A percentile compares a stretch with the other conserved stretches of the same genome.
These are phyloP conservation scores for Agrochola circellaris DNA, from an alignment of 2,888 invertebrate genomes.

Conservation along the genomic window DNA sequence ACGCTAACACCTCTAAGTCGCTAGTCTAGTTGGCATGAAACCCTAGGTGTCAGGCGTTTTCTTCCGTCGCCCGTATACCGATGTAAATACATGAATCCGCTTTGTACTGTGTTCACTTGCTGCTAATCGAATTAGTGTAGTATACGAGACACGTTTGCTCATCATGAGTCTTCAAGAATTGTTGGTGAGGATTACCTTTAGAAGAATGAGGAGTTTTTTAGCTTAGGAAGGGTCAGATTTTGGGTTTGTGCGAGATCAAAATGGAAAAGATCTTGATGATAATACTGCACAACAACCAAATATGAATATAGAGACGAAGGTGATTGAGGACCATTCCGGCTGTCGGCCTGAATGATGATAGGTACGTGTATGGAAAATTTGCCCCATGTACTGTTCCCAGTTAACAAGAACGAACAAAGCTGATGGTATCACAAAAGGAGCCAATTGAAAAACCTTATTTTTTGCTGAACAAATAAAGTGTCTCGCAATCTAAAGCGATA, in stretches of 20 bases:
- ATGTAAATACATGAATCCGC: conserved; percentile 85
- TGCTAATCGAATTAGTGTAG: conserved; percentile 83
- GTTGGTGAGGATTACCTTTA: not conserved
- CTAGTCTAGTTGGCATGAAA: conserved; percentile 74
- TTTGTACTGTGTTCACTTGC: conserved; percentile 82
- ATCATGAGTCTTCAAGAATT: conserved; percentile 42
- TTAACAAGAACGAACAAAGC: conserved; percentile 47
- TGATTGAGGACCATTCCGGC: not conserved
- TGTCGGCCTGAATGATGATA: conserved; percentile 4
- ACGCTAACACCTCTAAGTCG: conserved; percentile 73
- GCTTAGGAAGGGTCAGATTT: not conserved
- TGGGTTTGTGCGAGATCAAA: not conserved
- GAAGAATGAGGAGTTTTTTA: not conserved
- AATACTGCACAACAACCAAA: not conserved
- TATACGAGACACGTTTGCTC: conserved; percentile 58
- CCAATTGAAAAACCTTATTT: conserved; percentile 75
- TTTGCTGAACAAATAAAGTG: conserved; percentile 78
- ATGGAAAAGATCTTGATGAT: not conserved
- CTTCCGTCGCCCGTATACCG: conserved; percentile 52
- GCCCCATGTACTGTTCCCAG: conserved; percentile 19
- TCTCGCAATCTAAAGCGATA: conserved; percentile 80
- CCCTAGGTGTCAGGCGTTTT: conserved; percentile 85
- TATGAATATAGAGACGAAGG: no score
- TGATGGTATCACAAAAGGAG: conserved; percentile 63
- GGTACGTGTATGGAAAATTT: not conserved